Evolutionary conservation across 1,140 invertebrate species (phyloP), one percentile per base, ranked within the genome.

Genomic region (Patella vulgata): DNA sequence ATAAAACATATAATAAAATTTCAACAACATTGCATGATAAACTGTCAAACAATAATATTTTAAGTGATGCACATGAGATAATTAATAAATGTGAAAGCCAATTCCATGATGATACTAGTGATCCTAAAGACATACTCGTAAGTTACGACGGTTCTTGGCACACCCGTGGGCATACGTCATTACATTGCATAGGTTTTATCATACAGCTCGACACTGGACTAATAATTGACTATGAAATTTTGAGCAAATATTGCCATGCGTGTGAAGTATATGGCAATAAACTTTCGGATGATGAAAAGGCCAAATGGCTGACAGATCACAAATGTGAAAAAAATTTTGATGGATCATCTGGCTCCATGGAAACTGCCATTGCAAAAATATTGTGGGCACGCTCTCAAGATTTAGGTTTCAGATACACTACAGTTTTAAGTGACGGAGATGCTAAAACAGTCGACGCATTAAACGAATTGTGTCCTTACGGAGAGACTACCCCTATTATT

Each of bases 111-210:
- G 40, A 42, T 17, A 40, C 42, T n/a, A n/a, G 28, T 17, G 39
- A 23, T 27, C 17, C 44, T n/a, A 56, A 30, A 23, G 19, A 56
- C 40, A 42, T 56, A 25, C 30, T 21, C 11, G 54, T 56, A 9
- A 28, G 12, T 9, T 56, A n/a, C n/a, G 54, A 56, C 30, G 42
- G 54, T 28, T 43, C 54, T 11, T 56, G 54, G n/a, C n/a, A n/a
- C n/a, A n/a, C n/a, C n/a, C n/a, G n/a, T n/a, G n/a, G 54, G 8
- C 44, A 42, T 42, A 46, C 54, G 17, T 56, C 54, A 28, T 4
- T 27, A 12, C 28, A 21, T 56, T 36, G 54, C 1, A 30, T 56
- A 0, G 54, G 54, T 12, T 21, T 56, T 11, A 19, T 36, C 28
- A 56, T 56, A 2, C 36, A 56, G n/a, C 11, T 56, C 6, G 5